A percentile compares a stretch with the other conserved stretches of the same genome.
Evolutionary conservation across 2,113 vertebrate species (phyloP).

Genomic region (Alethe castanea): DNA sequence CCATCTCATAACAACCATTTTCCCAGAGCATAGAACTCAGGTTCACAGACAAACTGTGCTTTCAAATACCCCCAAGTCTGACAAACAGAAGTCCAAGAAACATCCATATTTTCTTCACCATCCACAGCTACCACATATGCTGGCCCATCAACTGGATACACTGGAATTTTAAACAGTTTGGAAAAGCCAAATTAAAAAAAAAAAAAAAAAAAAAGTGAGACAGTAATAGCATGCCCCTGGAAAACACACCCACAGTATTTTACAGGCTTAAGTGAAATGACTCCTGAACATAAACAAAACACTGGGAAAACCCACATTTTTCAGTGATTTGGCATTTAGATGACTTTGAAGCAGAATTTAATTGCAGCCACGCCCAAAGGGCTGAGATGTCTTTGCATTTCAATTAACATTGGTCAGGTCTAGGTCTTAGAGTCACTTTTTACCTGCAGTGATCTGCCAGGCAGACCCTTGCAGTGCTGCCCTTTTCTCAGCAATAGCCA

Average conservation of each 20-base stretch:
- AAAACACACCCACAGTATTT: neutral
- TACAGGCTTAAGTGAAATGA: neutral
- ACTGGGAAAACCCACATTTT: rapidly evolving
- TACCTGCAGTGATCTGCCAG: constrained; percentile 87
- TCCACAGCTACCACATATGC: neutral
- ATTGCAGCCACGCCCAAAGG: neutral
- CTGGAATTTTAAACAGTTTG: neutral
- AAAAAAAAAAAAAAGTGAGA: neutral
- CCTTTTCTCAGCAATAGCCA: constrained; percentile 74
- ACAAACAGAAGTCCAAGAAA: neutral
- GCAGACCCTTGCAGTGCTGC: constrained; percentile 79
- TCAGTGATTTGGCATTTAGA: neutral
- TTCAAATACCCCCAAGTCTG: neutral
- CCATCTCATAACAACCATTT: neutral
- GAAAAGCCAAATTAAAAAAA: neutral
- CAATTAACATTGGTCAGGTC: neutral
- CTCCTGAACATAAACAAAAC: neutral
- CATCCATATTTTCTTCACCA: neutral
- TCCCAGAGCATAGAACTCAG: neutral
- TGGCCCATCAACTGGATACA: neutral
- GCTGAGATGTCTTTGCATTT: neutral
- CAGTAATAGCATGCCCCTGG: neutral
- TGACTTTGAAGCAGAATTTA: neutral
- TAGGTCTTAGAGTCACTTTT: neutral
- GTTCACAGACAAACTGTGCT: neutral